These are phyloP conservation scores for Aphelocoma coerulescens DNA, from an alignment of 2,113 vertebrate genomes.

Conservation along the genomic window DNA sequence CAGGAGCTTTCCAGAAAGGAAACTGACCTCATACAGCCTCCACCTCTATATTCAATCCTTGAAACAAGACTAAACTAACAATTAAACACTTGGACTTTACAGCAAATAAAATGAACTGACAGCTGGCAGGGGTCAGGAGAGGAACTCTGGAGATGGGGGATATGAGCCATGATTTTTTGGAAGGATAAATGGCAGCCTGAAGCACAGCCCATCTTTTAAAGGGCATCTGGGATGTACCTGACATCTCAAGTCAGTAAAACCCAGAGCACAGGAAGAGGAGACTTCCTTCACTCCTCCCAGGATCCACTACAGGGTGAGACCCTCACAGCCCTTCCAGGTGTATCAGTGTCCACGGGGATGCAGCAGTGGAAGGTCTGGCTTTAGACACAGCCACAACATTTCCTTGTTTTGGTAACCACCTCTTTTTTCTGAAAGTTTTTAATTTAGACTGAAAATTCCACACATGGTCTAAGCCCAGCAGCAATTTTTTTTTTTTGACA, in stretches of 20 bases:
- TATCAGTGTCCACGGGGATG: fast-evolving
- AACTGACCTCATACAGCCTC: neutral
- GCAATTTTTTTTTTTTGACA: neutral
- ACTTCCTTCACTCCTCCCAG: neutral
- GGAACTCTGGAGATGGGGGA: neutral
- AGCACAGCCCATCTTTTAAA: neutral
- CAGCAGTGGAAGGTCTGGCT: neutral
- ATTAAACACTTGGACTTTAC: neutral
- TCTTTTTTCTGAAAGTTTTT: neutral
- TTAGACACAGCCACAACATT: neutral
- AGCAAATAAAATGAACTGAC: neutral
- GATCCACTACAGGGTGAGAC: neutral
- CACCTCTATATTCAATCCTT: neutral
- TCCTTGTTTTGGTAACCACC: neutral
- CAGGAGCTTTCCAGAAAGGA: neutral
- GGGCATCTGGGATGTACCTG: neutral
- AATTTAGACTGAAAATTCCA: neutral
- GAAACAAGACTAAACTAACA: neutral
- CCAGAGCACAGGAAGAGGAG: neutral
- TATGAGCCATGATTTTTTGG: fast-evolving
- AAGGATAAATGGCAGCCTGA: neutral
- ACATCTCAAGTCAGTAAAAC: neutral
- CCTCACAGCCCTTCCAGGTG: neutral
- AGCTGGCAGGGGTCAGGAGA: neutral
- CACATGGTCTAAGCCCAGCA: neutral